phyloP scores from a whole-genome alignment of 2,113 vertebrate genomes.

The Nothocercus nigrocapillus region DNA sequence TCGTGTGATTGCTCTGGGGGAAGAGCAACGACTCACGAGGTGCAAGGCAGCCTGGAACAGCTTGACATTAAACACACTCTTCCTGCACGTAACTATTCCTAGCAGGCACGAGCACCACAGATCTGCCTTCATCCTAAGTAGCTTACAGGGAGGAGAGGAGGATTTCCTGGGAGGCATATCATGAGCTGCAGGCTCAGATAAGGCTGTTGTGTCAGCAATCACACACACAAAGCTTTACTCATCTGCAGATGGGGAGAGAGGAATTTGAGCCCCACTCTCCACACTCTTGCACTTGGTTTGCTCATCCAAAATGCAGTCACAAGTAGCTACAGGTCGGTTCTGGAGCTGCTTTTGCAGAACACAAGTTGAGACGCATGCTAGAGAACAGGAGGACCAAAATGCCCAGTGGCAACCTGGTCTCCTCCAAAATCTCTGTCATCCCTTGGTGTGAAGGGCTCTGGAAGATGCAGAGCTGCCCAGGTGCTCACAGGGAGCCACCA shows the following conservation, averaged over 20 bases:
- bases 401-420: not conserved
- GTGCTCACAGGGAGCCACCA: no score
- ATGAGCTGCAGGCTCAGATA: not conserved
- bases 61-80: not conserved
- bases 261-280: not conserved
- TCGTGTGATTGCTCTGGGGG: not conserved
- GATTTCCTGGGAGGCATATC: not conserved
- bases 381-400: not conserved
- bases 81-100: not conserved
- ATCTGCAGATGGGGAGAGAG: rapidly evolving
- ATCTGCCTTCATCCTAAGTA: not conserved
- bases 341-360: not conserved
- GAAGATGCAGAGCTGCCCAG: not conserved
- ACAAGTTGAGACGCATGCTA: not conserved
- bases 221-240: not conserved
- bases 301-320: rapidly evolving
- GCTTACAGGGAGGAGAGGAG: not conserved
- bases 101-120: not conserved
- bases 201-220: not conserved
- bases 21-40: not conserved
- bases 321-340: not conserved
- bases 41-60: not conserved
- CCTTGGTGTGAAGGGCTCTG: not conserved
- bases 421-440: not conserved
- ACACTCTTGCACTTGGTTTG: not conserved